phyloP scores from a whole-genome alignment of 2,113 vertebrate species.

The Gorsachius goisagi region DNA sequence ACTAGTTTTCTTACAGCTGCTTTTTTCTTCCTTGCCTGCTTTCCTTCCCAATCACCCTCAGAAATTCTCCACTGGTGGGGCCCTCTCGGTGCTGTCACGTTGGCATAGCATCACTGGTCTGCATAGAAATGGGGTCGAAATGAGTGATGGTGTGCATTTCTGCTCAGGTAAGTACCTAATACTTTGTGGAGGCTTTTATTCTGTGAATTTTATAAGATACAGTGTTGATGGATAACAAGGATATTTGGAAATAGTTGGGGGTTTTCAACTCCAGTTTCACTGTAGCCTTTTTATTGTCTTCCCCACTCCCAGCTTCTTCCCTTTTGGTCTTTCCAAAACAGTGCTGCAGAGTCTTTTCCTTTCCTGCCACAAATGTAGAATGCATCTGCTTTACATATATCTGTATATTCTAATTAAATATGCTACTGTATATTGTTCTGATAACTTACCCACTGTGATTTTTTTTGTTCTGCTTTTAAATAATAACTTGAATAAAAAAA shows the following conservation, averaged over 20 bases:
- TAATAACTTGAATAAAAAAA: background rate
- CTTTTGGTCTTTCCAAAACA: background rate
- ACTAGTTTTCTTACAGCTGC: background rate
- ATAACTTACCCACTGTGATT: background rate
- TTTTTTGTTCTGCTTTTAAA: background rate
- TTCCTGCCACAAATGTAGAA: background rate
- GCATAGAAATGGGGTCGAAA: fast-evolving
- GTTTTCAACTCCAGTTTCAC: background rate
- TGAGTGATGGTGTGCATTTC: background rate
- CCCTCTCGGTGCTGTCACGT: background rate
- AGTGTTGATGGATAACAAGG: background rate
- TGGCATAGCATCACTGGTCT: background rate
- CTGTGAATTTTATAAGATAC: background rate
- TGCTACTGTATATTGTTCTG: background rate
- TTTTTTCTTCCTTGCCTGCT: background rate
- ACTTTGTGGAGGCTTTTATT: background rate
- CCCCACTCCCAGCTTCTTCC: background rate
- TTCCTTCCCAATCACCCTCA: background rate
- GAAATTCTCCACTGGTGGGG: background rate
- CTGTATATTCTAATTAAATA: background rate
- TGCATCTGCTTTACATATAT: background rate
- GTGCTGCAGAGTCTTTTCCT: background rate
- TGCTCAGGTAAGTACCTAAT: background rate
- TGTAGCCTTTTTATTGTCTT: background rate
- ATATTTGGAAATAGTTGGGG: background rate